Conservation (phyloP, 2,888 invertebrate genomes). For the Trachelus iudaicus region DNA sequence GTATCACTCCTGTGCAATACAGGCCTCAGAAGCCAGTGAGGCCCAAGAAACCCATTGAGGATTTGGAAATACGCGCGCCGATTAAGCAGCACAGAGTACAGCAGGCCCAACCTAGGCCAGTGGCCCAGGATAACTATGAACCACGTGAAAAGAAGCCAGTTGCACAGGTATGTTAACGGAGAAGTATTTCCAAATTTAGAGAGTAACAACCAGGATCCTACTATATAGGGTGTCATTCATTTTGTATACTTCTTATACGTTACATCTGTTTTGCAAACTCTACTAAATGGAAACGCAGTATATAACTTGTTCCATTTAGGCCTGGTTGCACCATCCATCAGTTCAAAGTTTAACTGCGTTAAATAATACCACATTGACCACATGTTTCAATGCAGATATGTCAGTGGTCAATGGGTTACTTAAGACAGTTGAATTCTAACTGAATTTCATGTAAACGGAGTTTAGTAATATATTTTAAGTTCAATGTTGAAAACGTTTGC, state of each 20-base stretch:
- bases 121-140: neutral
- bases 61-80: neutral
- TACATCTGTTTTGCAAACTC: neutral
- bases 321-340: neutral
- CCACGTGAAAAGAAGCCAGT: constrained; percentile 75
- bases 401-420: too few species aligned
- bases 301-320: neutral
- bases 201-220: neutral
- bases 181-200: neutral
- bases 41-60: constrained; percentile 43
- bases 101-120: constrained; percentile 8
- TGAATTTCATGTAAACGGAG: too few species aligned
- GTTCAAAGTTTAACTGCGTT: neutral
- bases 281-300: neutral
- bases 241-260: neutral
- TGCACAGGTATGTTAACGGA: constrained; percentile 67
- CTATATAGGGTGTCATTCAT: neutral
- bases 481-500: neutral
- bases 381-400: too few species aligned
- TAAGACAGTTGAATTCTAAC: too few species aligned
- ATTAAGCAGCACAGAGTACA: constrained; percentile 8
- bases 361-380: neutral
- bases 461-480: neutral
- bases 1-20: constrained; percentile 37
- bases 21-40: constrained; percentile 44